Base-by-base conservation (phyloP, 2,888 invertebrate genomes). In the Entomobrya proxima region DNA sequence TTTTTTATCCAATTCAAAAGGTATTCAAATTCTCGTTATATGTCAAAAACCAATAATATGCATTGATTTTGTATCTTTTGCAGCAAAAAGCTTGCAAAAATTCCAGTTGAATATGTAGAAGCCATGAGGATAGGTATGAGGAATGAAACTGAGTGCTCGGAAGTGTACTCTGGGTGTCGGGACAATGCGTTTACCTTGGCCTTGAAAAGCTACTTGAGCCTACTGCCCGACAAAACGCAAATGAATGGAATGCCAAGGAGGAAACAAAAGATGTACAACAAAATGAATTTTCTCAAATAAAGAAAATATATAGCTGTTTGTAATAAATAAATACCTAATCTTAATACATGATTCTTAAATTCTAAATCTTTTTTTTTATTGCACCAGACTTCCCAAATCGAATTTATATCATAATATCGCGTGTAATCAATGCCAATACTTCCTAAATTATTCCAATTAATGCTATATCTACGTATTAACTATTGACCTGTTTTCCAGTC, bases 211-310 rank as follows among this genome's bases (percentile, higher is more conserved):
- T 83, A 79, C 47, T 32, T 84, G 40, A 83, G 83, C 44, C 64
- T 84, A 13, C 58, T 86, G 1, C 83, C 86, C 1, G 69, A 77
- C 18, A 76, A 74, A 40, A 44, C 44, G 21, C 58, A 72, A 35
- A 74, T 78, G 24, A 84, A 76, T 47, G 37, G 40, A 18, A 72
- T 86, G 78, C 83, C 83, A 4, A 35, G 79, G 24, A 47, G 86
- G 18, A 86, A 86, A 52, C 86, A 86, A n/a, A 75, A 79, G n/a
- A 86, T 86, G 86, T 86, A 86, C 30, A 78, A 13, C 9, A 40
- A 50, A 15, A 74, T 82, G 78, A 78, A 78, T 30, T 64, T 76
- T 58, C 58, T 78, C 11, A 78, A 64, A 21, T 76, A 58, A 52
- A 40, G 4, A 6, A 5, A 67, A 18, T 15, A 35, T 35, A 67